A percentile compares a stretch with the other conserved stretches of the same genome.
These are phyloP conservation scores for Tiliacea aurago DNA, from an alignment of 2,888 invertebrate genomes.

Conservation along the genomic window DNA sequence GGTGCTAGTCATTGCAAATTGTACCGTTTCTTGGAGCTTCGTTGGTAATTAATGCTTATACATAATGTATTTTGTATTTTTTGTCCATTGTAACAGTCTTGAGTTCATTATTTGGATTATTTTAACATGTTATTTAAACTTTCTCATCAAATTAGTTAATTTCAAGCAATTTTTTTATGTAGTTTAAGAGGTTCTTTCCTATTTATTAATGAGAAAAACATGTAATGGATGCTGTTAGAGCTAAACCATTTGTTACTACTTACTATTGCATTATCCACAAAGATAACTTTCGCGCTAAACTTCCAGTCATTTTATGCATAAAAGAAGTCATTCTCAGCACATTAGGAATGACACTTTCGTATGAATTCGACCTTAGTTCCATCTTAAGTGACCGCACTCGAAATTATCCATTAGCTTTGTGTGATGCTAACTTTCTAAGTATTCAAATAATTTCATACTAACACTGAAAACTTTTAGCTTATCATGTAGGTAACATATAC, in stretches of 20 bases:
- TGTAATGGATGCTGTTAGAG: conserved; percentile 20
- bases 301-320: conserved; percentile 52
- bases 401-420: conserved; percentile 62
- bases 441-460: conserved; percentile 21
- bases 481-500: not conserved
- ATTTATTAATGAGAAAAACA: conserved; percentile 26
- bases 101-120: conserved; percentile 48
- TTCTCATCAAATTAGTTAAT: conserved; percentile 38
- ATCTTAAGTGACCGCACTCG: conserved; percentile 47
- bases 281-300: conserved; percentile 54
- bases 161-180: conserved; percentile 17
- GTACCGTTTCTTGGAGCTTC: conserved; percentile 59
- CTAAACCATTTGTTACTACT: conserved; percentile 25
- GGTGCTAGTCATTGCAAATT: conserved; percentile 53
- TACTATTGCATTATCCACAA: conserved; percentile 36
- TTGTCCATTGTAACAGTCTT: conserved; percentile 47
- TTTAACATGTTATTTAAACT: conserved; percentile 44
- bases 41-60: conserved; percentile 61
- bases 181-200: conserved; percentile 16
- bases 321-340: conserved; percentile 53
- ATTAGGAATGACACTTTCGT: conserved; percentile 54
- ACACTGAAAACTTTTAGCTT: conserved; percentile 20
- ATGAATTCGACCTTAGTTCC: conserved; percentile 47
- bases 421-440: conserved; percentile 67
- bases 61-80: conserved; percentile 60